Evolutionary conservation across 2,113 vertebrate genomes (phyloP).

Genomic region (Otus sunia): DNA sequence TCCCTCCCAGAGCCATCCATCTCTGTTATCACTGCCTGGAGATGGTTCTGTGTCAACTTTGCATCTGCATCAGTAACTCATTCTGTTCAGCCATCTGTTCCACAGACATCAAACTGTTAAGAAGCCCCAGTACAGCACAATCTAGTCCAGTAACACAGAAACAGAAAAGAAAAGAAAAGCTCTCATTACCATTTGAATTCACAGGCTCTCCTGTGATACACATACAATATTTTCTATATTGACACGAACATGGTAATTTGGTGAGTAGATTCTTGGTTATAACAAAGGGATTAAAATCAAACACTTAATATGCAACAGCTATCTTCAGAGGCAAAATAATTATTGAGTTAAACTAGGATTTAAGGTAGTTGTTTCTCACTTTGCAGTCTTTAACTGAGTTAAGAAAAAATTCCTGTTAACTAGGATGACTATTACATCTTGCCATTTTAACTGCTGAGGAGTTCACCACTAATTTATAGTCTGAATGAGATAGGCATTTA

Average conservation of each 20-base stretch:
- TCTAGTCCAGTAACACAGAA: slow-evolving; percentile 46
- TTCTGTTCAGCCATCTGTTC: slow-evolving; percentile 66
- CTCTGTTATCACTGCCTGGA: slow-evolving; percentile 37
- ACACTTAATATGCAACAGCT: background rate
- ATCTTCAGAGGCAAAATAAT: background rate
- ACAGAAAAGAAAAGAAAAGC: slow-evolving; percentile 25
- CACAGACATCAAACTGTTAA: slow-evolving; percentile 53
- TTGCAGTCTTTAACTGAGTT: background rate
- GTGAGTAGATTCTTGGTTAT: background rate
- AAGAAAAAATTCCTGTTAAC: background rate
- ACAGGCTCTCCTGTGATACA: slow-evolving; percentile 26
- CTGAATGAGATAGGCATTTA: background rate
- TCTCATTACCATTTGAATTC: slow-evolving; percentile 65
- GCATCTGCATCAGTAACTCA: slow-evolving; percentile 60
- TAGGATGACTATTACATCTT: background rate
- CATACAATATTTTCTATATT: slow-evolving; percentile 52
- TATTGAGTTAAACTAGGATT: background rate
- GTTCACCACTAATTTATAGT: background rate
- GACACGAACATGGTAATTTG: background rate
- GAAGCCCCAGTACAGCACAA: slow-evolving; percentile 35
- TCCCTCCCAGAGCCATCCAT: slow-evolving; percentile 4
- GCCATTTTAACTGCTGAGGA: background rate
- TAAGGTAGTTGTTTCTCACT: background rate
- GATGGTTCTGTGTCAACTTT: slow-evolving; percentile 58
- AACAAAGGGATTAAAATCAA: slow-evolving; percentile 5